Evolutionary conservation across 2,797 vertebrate species (phyloP).

Genomic region (Yasuhikotakia modesta): DNA sequence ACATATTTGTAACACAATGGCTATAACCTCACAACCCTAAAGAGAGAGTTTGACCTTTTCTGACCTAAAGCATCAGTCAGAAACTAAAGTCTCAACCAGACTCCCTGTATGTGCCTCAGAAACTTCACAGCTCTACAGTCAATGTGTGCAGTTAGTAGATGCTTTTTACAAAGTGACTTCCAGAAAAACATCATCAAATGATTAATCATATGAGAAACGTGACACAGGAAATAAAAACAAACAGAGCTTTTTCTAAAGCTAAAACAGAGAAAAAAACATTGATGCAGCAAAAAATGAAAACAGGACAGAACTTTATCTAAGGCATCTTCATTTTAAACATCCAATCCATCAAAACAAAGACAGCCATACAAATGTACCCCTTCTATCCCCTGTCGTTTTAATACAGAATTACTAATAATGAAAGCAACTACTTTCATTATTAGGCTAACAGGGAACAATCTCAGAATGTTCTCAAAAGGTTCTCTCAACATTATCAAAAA

Average conservation of each 20-base stretch:
- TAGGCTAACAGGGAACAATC: too few species aligned
- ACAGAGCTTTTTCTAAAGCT: background rate
- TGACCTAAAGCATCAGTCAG: constrained; percentile 41
- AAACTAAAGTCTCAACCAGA: constrained; percentile 1
- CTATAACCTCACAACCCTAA: constrained; percentile 47
- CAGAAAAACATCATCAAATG: background rate
- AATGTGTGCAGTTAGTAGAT: background rate
- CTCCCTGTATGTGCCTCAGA: background rate
- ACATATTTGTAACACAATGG: constrained; percentile 34
- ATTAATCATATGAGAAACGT: background rate
- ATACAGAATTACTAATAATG: background rate
- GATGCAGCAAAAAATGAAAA: background rate
- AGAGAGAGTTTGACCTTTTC: constrained; percentile 49
- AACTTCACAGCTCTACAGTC: background rate
- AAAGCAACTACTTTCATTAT: background rate
- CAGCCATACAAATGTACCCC: constrained; percentile 9
- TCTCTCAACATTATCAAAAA: too few species aligned
- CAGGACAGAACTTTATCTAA: background rate
- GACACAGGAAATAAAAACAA: background rate
- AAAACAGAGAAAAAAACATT: background rate
- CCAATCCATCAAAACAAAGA: constrained; percentile 43
- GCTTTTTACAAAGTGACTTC: background rate
- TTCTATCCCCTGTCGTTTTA: background rate
- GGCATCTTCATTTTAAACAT: background rate
- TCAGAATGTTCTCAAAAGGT: too few species aligned